Conservation (phyloP, 1,140 invertebrate species). For the Sinella curviseta region DNA sequence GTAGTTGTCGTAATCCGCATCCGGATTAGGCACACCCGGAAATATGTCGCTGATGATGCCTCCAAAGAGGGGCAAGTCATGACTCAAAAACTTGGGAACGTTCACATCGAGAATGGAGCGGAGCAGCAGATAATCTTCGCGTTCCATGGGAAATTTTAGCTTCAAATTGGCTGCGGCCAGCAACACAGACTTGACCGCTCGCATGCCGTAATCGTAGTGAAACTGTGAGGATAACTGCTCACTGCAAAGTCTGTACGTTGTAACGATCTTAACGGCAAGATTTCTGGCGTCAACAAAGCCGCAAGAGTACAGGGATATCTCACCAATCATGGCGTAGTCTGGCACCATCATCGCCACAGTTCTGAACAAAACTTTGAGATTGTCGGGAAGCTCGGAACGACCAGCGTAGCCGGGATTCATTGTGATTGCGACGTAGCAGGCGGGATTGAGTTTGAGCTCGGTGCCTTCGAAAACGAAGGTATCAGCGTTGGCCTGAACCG, state of each 20-base stretch:
- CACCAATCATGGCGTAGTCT: conserved; percentile 86
- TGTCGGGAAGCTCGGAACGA: conserved; percentile 81
- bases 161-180: conserved; percentile 84
- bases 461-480: conserved; percentile 84
- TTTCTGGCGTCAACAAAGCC: conserved; percentile 80
- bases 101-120: conserved; percentile 89
- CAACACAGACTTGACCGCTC: conserved; percentile 79
- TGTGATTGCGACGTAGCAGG: conserved; percentile 86
- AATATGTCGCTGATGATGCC: conserved; percentile 91
- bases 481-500: conserved; percentile 68
- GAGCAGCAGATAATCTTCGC: conserved; percentile 74
- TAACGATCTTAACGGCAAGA: conserved; percentile 83
- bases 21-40: conserved; percentile 72
- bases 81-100: conserved; percentile 85
- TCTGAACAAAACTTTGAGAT: conserved; percentile 81
- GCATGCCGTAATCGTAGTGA: conserved; percentile 87
- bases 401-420: conserved; percentile 89
- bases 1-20: conserved; percentile 71
- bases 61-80: conserved; percentile 84
- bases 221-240: conserved; percentile 83
- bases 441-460: conserved; percentile 73
- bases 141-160: conserved; percentile 76
- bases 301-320: conserved; percentile 86
- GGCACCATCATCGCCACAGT: conserved; percentile 96
- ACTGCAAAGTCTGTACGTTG: conserved; percentile 82